Percentiles rank a stretch among this genome's conserved stretches.
phyloP scores from a whole-genome alignment of 2,113 vertebrate genomes.

The Urocitellus parryii region DNA sequence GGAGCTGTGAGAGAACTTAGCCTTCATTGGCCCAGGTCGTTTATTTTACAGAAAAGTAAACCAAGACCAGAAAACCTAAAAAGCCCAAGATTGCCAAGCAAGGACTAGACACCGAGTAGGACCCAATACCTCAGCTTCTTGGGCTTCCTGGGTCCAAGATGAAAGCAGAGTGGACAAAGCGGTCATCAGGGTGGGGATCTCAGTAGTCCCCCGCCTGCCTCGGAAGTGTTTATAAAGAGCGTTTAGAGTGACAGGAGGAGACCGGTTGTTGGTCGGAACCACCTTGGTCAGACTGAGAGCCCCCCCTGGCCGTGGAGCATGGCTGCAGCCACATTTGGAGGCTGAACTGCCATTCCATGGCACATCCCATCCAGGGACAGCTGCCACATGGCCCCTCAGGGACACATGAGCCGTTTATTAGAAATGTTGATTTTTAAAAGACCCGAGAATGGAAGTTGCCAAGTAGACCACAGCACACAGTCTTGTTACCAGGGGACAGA shows the following conservation, averaged over 20 bases:
- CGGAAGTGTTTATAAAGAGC: neutral
- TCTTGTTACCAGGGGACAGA: neutral
- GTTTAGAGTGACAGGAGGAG: neutral
- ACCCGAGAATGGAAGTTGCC: neutral
- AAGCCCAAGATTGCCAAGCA: neutral
- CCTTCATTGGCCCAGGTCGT: neutral
- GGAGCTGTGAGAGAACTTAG: neutral
- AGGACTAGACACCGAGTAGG: neutral
- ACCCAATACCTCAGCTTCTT: neutral
- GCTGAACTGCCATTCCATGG: slow-evolving; percentile 13
- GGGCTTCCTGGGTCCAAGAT: neutral
- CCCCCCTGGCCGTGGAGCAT: too few species aligned
- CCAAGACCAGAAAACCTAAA: neutral
- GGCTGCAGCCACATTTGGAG: neutral
- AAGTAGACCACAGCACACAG: neutral
- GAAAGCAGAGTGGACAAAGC: neutral
- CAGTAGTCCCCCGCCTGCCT: accelerated
- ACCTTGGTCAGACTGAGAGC: neutral
- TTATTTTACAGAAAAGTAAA: neutral
- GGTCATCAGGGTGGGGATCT: neutral
- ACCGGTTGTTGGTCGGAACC: neutral
- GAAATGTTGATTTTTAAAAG: slow-evolving; percentile 46
- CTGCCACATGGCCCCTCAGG: neutral
- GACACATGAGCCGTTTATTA: slow-evolving; percentile 6
- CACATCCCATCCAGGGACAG: slow-evolving; percentile 7